Evolutionary conservation across 2,113 vertebrate species (phyloP).

Genomic region (Labrus mixtus): DNA sequence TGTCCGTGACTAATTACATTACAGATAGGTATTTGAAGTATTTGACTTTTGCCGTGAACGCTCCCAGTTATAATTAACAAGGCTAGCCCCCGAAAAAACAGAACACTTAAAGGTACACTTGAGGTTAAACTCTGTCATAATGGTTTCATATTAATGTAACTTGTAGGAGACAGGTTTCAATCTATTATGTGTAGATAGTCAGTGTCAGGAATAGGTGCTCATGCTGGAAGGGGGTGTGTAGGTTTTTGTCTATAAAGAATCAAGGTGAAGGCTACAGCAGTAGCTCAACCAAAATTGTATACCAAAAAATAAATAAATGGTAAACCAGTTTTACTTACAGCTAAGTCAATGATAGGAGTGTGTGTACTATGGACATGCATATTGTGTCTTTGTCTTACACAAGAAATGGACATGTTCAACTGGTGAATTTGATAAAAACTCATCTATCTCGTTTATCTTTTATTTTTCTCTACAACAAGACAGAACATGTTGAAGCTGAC

Average conservation of each 20-base stretch:
- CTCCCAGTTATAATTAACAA: background rate
- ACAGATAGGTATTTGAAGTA: background rate
- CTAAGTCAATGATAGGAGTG: background rate
- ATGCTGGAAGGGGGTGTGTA: background rate
- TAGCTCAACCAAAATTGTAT: slow-evolving; percentile 12
- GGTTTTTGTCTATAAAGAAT: background rate
- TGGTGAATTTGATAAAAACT: background rate
- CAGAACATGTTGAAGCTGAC: background rate
- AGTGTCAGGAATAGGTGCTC: background rate
- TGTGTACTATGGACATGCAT: background rate
- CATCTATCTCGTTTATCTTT: background rate
- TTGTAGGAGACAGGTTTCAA: background rate
- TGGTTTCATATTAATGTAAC: background rate
- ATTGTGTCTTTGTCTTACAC: background rate
- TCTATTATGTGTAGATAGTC: background rate
- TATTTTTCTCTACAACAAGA: background rate
- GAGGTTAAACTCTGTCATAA: background rate
- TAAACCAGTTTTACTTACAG: background rate
- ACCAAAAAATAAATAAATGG: background rate
- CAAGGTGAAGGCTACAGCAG: background rate
- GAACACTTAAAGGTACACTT: background rate
- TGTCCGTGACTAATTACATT: background rate
- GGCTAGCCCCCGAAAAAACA: background rate
- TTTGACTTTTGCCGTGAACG: no score
- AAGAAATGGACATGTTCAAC: background rate